phyloP scores from a whole-genome alignment of 1,140 invertebrate genomes.

The Antheraea mylitta region DNA sequence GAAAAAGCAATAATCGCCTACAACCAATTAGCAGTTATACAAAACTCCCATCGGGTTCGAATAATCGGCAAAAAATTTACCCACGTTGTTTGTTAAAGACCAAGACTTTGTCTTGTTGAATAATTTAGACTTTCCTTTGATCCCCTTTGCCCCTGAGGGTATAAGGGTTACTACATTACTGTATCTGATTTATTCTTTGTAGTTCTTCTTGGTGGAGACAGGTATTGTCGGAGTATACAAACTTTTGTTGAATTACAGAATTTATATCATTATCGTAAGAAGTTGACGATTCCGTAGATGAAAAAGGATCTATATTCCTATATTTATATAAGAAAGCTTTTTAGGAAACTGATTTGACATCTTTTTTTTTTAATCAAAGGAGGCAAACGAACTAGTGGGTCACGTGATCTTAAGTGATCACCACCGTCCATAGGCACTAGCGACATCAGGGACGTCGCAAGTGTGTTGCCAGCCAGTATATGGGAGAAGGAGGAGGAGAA shows the following conservation, averaged over 20 bases:
- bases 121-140: conserved; percentile 32
- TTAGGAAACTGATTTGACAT: no score
- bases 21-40: conserved; percentile 34
- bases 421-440: no score
- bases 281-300: no score
- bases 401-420: no score
- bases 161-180: conserved; percentile 22
- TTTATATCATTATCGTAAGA: neutral
- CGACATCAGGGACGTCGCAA: no score
- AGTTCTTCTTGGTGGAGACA: conserved; percentile 5
- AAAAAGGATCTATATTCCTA: no score
- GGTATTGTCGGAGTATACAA: neutral
- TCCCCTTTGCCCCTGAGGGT: conserved; percentile 20
- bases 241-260: neutral
- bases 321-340: no score
- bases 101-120: conserved; percentile 30
- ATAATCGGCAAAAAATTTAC: conserved; percentile 29
- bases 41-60: conserved; percentile 18
- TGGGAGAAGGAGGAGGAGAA: no score
- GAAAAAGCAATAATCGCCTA: neutral
- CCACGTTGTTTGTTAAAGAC: conserved; percentile 23
- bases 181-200: conserved; percentile 25
- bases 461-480: no score
- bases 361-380: no score
- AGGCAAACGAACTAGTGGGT: no score